Conservation (phyloP, 2,113 vertebrate genomes). For the Pagrus major region DNA sequence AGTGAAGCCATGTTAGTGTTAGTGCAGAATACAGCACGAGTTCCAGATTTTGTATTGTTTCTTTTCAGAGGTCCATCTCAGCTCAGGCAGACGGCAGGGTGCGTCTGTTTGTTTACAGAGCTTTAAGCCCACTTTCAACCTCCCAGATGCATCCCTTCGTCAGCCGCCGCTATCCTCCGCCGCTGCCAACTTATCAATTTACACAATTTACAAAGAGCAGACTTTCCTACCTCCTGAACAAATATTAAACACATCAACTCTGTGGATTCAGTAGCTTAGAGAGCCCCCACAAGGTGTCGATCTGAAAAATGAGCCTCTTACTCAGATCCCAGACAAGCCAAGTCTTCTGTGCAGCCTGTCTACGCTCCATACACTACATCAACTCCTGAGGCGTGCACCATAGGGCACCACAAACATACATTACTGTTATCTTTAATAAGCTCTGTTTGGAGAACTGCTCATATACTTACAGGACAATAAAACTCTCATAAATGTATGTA, state of each 20-base stretch:
- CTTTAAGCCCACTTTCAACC: slow-evolving; percentile 83
- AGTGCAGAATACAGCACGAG: slow-evolving; percentile 62
- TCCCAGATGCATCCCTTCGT: slow-evolving; percentile 76
- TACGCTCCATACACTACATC: slow-evolving; percentile 58
- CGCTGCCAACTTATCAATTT: slow-evolving; percentile 85
- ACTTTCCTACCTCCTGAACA: slow-evolving; percentile 67
- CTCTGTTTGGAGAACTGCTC: slow-evolving; percentile 76
- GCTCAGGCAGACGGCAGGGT: slow-evolving; percentile 80
- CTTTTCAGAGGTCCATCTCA: slow-evolving; percentile 69
- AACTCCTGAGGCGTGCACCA: slow-evolving; percentile 61
- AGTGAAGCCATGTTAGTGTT: slow-evolving; percentile 66
- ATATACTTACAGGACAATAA: slow-evolving; percentile 65
- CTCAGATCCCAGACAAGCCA: slow-evolving; percentile 59
- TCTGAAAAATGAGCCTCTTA: slow-evolving; percentile 76
- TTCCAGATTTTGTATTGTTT: slow-evolving; percentile 71
- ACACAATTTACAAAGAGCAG: slow-evolving; percentile 80
- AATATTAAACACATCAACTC: slow-evolving; percentile 71
- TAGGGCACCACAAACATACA: slow-evolving; percentile 79
- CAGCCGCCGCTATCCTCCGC: slow-evolving; percentile 53
- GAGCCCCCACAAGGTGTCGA: slow-evolving; percentile 71
- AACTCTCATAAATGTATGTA: slow-evolving; percentile 50
- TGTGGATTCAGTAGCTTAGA: slow-evolving; percentile 74
- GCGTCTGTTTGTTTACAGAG: slow-evolving; percentile 90
- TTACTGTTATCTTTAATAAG: slow-evolving; percentile 84
- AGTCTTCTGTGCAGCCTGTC: slow-evolving; percentile 57